These are phyloP conservation scores for Prunella fulvescens DNA, from an alignment of 2,113 vertebrate genomes.

Conservation along the genomic window DNA sequence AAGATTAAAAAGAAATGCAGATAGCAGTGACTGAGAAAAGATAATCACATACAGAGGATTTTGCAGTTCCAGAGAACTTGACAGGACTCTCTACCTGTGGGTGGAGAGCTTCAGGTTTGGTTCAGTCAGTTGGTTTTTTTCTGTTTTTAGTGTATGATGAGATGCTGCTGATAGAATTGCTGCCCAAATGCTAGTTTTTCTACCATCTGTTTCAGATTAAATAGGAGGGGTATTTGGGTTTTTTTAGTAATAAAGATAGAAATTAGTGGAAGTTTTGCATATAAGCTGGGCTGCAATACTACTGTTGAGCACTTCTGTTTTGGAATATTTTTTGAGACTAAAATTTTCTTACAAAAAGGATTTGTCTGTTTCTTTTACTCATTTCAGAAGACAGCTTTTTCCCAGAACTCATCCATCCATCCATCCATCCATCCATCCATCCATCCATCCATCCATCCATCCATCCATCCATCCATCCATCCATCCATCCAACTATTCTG, in stretches of 20 bases:
- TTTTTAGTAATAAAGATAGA: not conserved
- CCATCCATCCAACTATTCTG: not conserved
- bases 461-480: not conserved
- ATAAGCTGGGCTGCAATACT: not conserved
- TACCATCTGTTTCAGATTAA: not conserved
- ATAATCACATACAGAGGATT: not conserved
- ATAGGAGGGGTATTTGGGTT: not conserved
- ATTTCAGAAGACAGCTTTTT: not conserved
- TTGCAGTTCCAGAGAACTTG: not conserved
- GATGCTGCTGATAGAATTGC: not conserved
- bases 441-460: not conserved
- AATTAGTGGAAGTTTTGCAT: not conserved
- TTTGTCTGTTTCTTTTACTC: not conserved
- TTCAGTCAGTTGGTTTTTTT: not conserved
- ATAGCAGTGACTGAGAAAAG: not conserved
- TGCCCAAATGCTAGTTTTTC: not conserved
- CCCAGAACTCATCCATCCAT: not conserved
- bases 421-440: not conserved
- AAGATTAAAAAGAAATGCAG: not conserved
- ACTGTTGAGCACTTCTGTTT: not conserved
- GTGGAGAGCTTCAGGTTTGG: not conserved
- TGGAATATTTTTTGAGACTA: not conserved
- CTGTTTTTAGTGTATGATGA: not conserved
- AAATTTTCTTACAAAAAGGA: not conserved
- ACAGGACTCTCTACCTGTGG: not conserved